Conservation (phyloP, 2,888 invertebrate species). For the Cosmia trapezina region DNA sequence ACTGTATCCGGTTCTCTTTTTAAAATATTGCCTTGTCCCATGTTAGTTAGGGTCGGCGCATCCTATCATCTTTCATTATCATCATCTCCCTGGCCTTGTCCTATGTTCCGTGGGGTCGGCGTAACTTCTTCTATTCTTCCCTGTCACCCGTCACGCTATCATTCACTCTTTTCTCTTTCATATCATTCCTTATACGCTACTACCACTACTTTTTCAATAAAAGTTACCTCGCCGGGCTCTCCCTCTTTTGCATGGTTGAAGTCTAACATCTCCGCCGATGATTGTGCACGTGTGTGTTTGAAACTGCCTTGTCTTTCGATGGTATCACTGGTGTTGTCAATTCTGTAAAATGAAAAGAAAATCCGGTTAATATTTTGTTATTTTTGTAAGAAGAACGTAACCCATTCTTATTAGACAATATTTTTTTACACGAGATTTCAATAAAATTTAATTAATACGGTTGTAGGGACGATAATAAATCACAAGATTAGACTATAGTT, state of each 20-base stretch:
- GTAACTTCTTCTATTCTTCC: no score
- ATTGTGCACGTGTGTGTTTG: not conserved
- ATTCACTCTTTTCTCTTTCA: not conserved
- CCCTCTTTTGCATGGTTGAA: not conserved
- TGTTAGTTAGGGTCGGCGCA: no score
- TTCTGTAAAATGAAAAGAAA: slow-evolving; percentile 10
- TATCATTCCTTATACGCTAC: not conserved
- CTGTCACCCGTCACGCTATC: no score
- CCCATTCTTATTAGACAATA: not conserved
- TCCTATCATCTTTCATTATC: no score
- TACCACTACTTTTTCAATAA: no score
- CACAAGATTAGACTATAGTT: no score
- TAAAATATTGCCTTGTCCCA: no score
- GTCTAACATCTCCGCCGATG: not conserved
- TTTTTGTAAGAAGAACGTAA: no score
- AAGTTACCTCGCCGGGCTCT: not conserved
- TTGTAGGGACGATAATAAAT: no score
- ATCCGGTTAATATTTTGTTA: not conserved
- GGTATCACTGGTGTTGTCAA: slow-evolving; percentile 15
- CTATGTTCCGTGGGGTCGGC: no score
- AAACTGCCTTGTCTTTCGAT: not conserved
- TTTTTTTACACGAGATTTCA: not conserved
- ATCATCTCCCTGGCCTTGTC: no score
- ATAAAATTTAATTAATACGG: not conserved
- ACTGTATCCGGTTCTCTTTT: not conserved